phyloP scores from a whole-genome alignment of 2,113 vertebrate species.

The Noturus placidus region DNA sequence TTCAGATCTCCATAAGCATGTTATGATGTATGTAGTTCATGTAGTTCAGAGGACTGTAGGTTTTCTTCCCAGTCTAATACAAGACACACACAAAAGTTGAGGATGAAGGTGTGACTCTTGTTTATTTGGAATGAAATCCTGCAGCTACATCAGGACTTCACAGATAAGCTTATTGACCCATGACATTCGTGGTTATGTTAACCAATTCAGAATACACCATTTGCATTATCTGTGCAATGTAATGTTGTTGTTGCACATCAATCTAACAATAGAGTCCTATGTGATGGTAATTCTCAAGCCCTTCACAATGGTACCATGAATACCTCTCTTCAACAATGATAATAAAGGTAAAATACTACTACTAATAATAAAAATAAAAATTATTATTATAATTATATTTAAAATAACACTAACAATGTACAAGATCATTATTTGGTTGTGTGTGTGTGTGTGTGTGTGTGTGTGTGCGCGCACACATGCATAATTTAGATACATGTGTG shows the following conservation, averaged over 20 bases:
- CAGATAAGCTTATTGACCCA: background rate
- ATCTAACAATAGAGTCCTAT: background rate
- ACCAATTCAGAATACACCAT: background rate
- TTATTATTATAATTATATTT: no score
- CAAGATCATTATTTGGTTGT: background rate
- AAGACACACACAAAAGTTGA: background rate
- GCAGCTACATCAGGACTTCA: no score
- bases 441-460: background rate
- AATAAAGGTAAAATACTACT: background rate
- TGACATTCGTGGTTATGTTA: background rate
- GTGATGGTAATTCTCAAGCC: background rate
- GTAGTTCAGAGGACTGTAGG: no score
- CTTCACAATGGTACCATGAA: background rate
- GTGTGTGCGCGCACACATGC: background rate
- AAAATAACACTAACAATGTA: background rate
- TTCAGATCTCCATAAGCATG: background rate
- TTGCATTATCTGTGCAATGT: background rate
- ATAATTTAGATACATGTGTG: background rate
- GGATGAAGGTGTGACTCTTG: background rate
- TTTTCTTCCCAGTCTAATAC: background rate
- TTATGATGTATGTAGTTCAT: background rate
- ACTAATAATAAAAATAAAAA: background rate
- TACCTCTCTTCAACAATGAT: background rate
- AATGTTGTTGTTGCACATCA: background rate
- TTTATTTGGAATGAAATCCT: background rate